Base-by-base conservation (phyloP, 2,888 invertebrate genomes). In the Agrilus mali region DNA sequence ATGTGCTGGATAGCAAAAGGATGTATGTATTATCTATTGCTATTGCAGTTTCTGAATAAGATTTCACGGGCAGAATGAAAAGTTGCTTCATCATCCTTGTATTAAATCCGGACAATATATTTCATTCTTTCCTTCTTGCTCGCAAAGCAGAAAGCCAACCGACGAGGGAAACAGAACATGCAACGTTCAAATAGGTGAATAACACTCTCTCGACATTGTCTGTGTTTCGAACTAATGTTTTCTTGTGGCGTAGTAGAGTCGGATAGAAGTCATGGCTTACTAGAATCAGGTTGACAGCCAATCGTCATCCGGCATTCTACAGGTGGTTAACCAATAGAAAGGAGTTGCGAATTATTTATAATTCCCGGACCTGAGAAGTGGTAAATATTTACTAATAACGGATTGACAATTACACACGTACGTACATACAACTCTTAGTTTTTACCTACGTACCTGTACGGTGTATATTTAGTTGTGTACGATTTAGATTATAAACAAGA, bases 241-340 rank as follows among this genome's bases (percentile, higher is more conserved):
- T 50, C 46, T 46, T 16, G 16, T 38, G n/a, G 51, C 33, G 33
- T 43, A 47, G 46, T 46, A 49, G 27, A 41, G 40, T 40, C 40
- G 20, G 13, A 13, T 20, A 10, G 27, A 45, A 46, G 48, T 47
- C 39, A 48, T 45, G 50, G 48, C 46, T 44, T 43, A 43, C 46
- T 32, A 27, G 34, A 33, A 48, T 43, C 46, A 43, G 44, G 45
- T 44, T 50, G 33, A 38, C 45, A 39, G 40, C 51, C 51, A 51
- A 51, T 51, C 47, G 43, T 27, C 38, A 39, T 36, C 33, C 34
- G 27, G 42, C 44, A 43, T 43, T 37, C 45, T 36, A 48, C 47
- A 50, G 46, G 48, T 51, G 50, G 16, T 46, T 41, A 43, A 35
- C 50, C 51, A 51, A 51, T 51, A 42, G 44, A 39, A 43, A 44